Percentiles rank a stretch among this genome's conserved stretches.
These are phyloP conservation scores for Sinocyclocheilus anophthalmus DNA, from an alignment of 2,113 vertebrate species.

Conservation along the genomic window DNA sequence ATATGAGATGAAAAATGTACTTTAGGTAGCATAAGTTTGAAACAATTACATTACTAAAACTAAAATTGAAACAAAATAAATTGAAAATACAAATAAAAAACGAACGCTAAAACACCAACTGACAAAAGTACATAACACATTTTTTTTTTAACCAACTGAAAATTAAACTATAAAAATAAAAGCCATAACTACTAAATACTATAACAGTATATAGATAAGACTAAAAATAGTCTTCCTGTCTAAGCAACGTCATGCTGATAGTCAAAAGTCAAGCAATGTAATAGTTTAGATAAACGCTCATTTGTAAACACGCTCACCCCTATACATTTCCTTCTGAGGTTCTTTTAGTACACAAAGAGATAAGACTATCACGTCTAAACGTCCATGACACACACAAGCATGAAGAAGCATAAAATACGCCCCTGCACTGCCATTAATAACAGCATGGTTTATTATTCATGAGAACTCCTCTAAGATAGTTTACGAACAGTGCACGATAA, in stretches of 20 bases:
- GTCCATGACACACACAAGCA: constrained; percentile 6
- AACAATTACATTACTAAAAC: too few relatives aligned
- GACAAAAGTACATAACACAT: too few relatives aligned
- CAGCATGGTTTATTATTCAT: constrained; percentile 31
- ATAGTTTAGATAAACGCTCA: background rate
- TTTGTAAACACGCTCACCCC: background rate
- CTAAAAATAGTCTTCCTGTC: background rate
- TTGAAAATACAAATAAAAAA: too few relatives aligned
- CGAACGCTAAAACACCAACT: too few relatives aligned
- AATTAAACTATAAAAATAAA: background rate
- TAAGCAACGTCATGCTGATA: background rate
- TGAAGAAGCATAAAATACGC: background rate
- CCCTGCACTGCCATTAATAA: constrained; percentile 18
- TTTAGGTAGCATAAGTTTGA: too few relatives aligned
- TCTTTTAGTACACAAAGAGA: constrained; percentile 30
- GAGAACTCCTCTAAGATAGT: constrained; percentile 14
- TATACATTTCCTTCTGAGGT: constrained; percentile 43
- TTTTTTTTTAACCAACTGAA: background rate
- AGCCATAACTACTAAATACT: background rate
- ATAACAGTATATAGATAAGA: background rate
- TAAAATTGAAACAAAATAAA: too few relatives aligned
- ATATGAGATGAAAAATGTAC: too few relatives aligned
- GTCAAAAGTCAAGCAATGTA: background rate
- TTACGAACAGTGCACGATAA: constrained; percentile 7
- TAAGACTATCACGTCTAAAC: constrained; percentile 35